Conservation (phyloP, 2,888 invertebrate species). For the Sisyra nigra region DNA sequence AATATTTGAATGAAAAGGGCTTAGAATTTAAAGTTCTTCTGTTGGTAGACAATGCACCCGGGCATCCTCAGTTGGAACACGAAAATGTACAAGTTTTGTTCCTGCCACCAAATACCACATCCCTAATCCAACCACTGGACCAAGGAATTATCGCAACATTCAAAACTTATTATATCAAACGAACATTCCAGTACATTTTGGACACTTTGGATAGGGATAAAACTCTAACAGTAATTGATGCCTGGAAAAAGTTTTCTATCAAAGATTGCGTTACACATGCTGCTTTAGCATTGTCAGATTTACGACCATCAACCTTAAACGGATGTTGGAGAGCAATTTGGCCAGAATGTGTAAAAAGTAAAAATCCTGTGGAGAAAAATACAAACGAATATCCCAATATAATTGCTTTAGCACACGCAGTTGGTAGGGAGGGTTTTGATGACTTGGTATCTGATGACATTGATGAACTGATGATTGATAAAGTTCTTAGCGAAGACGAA, state of each 20-base stretch:
- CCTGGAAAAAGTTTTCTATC: constrained; percentile 16
- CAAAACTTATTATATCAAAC: constrained; percentile 7
- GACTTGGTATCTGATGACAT: constrained; percentile 14
- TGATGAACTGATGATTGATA: constrained; percentile 12
- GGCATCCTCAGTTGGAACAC: constrained; percentile 9
- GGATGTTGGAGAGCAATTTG: constrained; percentile 8
- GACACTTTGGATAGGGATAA: constrained; percentile 1
- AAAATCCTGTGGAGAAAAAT: constrained; percentile 12
- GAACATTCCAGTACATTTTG: constrained; percentile 6
- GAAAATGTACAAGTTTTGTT: constrained; percentile 11
- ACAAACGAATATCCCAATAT: constrained; percentile 15
- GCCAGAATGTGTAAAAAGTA: neutral
- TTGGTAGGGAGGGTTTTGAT: constrained; percentile 17
- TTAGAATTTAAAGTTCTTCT: constrained; percentile 16
- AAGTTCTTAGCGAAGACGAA: constrained; percentile 15
- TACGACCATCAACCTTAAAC: constrained; percentile 15
- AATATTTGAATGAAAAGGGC: constrained; percentile 12
- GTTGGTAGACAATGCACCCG: constrained; percentile 15
- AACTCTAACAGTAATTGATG: constrained; percentile 12
- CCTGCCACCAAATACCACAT: constrained; percentile 17
- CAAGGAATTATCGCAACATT: constrained; percentile 9
- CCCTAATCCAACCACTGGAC: constrained; percentile 16
- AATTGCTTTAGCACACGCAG: constrained; percentile 14
- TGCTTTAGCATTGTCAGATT: constrained; percentile 12
- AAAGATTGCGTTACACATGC: constrained; percentile 14